A percentile compares a stretch with the other conserved stretches of the same genome.
Evolutionary conservation across 1,140 invertebrate genomes (phyloP).

Genomic region (Liolophura sinensis): DNA sequence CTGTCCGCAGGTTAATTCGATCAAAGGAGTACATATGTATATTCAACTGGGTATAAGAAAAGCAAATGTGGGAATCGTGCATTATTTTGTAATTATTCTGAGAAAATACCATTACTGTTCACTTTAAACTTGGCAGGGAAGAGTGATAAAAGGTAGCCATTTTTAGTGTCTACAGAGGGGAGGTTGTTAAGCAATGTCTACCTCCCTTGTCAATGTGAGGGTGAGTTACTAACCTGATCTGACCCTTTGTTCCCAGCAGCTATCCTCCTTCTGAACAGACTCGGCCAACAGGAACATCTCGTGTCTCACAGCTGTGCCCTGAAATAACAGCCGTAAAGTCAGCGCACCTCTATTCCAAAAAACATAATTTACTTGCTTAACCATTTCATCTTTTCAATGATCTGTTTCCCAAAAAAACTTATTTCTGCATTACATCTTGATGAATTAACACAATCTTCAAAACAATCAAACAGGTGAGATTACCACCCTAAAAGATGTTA

Average conservation of each 20-base stretch:
- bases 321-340: conserved; percentile 1
- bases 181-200: background rate
- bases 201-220: background rate
- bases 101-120: too few relatives aligned
- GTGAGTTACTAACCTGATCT: conserved; percentile 59
- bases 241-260: conserved; percentile 92
- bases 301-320: conserved; percentile 76
- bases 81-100: too few relatives aligned
- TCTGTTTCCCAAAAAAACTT: background rate
- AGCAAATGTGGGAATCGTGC: too few relatives aligned
- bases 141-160: background rate
- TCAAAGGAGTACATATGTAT: too few relatives aligned
- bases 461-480: too few relatives aligned
- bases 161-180: background rate
- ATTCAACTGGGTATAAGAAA: too few relatives aligned
- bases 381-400: background rate
- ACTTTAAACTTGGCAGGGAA: background rate
- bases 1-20: too few relatives aligned
- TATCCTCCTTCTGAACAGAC: conserved; percentile 87
- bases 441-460: too few relatives aligned
- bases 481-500: too few relatives aligned
- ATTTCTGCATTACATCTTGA: background rate
- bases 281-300: conserved; percentile 88
- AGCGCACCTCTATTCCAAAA: too few relatives aligned
- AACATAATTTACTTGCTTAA: too few relatives aligned